These are phyloP conservation scores for Tetramorium parvispinum DNA, from an alignment of 1,140 invertebrate species.

Conservation along the genomic window DNA sequence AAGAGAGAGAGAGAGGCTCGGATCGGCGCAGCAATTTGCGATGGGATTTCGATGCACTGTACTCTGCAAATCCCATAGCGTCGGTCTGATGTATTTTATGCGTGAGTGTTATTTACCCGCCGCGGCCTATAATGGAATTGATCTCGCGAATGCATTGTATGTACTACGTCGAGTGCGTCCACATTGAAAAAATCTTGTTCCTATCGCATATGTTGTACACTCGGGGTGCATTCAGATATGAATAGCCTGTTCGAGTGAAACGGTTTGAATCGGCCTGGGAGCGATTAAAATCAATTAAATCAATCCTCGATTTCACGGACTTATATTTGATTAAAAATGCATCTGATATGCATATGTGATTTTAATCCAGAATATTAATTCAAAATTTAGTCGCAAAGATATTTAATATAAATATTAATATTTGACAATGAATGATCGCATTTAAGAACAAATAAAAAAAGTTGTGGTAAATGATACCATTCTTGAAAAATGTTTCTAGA, in stretches of 20 bases:
- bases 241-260: conserved; percentile 34
- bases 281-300: conserved; percentile 54
- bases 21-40: conserved; percentile 48
- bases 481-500: neutral
- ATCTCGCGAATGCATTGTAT: conserved; percentile 55
- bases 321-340: conserved; percentile 39
- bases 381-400: neutral
- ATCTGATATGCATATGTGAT: neutral
- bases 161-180: conserved; percentile 49
- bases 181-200: conserved; percentile 55
- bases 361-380: conserved; percentile 29
- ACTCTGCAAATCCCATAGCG: conserved; percentile 57
- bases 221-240: conserved; percentile 38
- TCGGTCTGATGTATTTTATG: conserved; percentile 59
- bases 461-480: neutral
- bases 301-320: conserved; percentile 5
- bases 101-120: conserved; percentile 60
- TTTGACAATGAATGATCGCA: neutral
- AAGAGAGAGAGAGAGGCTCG: neutral
- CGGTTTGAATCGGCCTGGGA: conserved; percentile 28
- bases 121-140: conserved; percentile 60
- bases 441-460: neutral
- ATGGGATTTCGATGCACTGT: conserved; percentile 52
- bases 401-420: conserved; percentile 8
- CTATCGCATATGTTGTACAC: conserved; percentile 49